Evolutionary conservation across 2,888 invertebrate genomes (phyloP), one percentile per base, ranked within the genome.

Genomic region (Habrosyne pyritoides): DNA sequence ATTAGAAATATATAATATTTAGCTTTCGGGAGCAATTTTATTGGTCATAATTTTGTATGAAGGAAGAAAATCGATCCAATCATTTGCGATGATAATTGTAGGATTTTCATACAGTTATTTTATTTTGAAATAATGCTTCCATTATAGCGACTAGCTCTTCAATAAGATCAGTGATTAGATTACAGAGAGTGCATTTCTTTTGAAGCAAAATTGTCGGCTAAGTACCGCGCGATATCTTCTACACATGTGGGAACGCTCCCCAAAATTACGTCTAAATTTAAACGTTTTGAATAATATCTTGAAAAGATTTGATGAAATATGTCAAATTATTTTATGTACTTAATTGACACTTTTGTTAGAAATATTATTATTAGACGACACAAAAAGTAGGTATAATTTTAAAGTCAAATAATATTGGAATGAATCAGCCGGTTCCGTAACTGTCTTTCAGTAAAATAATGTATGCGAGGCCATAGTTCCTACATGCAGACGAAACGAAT

Each of bases 381-480:
- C 79, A 75, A 75, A 71, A 60, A 64, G 66, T 59, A 51, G 54
- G 55, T 63, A 60, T 22, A 57, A 47, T 36, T 33, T 54, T 53
- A 59, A 52, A 57, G 54, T 52, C 33, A 63, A 61, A 62, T 57
- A 69, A 67, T 60, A 75, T 66, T 87, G 88, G 89, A 89, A 89
- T 89, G 88, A 72, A 82, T 80, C 57, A 70, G 67, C 64, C 71
- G 75, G 75, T 72, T 73, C 77, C 77, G 58, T 80, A 83, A 84
- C 81, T 81, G 82, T 77, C 78, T 75, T 71, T 68, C 61, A 57
- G 60, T 53, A 62, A 69, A 70, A 69, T 65, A 66, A 70, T 60
- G 67, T 80, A 71, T 80, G 87, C 87, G 89, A 89, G 89, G 89
- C 78, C 71, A 76, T 71, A 66, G 83, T 86, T 86, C 87, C 87